Evolutionary conservation across 1,140 invertebrate genomes (phyloP).

Genomic region (Frieseomelitta varia): DNA sequence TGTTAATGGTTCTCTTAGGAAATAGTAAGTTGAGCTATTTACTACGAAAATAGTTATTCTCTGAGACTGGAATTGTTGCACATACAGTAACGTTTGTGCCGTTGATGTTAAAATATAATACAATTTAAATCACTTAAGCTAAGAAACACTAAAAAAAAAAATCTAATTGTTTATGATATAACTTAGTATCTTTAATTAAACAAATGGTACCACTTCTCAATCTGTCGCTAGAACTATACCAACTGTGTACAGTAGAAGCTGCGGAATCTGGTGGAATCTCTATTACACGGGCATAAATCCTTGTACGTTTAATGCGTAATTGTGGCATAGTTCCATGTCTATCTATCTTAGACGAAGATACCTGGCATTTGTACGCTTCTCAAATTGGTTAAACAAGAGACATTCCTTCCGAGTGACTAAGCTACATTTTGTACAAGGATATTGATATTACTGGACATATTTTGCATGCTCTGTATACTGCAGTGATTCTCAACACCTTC

Average conservation of each 20-base stretch:
- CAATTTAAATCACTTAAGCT: neutral
- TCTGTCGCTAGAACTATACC: neutral
- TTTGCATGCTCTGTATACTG: neutral
- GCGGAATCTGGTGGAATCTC: constrained; percentile 52
- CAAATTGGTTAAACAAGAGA: constrained; percentile 45
- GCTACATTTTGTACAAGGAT: constrained; percentile 26
- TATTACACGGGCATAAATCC: constrained; percentile 65
- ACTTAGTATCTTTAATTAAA: neutral
- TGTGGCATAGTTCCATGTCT: constrained; percentile 63
- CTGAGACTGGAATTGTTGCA: constrained; percentile 31
- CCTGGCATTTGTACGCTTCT: constrained; percentile 59
- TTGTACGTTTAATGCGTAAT: constrained; percentile 58
- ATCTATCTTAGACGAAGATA: constrained; percentile 62
- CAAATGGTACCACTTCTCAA: neutral
- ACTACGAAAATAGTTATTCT: constrained; percentile 58
- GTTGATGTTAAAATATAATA: neutral
- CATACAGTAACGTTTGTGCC: constrained; percentile 12
- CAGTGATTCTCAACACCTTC: too few relatives aligned
- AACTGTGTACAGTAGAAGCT: constrained; percentile 23
- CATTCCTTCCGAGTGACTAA: constrained; percentile 47
- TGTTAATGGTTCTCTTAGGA: constrained; percentile 64
- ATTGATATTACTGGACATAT: constrained; percentile 38
- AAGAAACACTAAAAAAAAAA: neutral
- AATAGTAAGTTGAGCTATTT: constrained; percentile 59
- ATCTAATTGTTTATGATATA: neutral